A percentile compares a stretch with the other conserved stretches of the same genome.
Evolutionary conservation across 2,888 invertebrate genomes (phyloP).

Genomic region (Platycnemis pennipes): DNA sequence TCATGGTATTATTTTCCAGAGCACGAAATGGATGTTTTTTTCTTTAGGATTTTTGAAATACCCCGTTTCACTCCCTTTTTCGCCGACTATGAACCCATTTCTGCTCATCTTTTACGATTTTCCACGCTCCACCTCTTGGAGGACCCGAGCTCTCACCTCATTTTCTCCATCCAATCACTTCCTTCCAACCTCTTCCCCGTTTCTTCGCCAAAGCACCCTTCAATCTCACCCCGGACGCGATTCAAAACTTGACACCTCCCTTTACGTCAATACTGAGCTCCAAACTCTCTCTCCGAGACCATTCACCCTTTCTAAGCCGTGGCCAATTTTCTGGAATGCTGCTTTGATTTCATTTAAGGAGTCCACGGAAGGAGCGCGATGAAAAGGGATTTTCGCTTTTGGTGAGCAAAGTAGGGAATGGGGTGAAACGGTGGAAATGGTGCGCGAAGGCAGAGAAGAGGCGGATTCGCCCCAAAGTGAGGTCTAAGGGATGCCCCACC

Average conservation of each 20-base stretch:
- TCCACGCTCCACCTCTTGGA: neutral
- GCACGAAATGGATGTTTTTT: too few species aligned
- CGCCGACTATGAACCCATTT: neutral
- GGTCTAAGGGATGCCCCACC: too few species aligned
- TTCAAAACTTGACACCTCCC: too few species aligned
- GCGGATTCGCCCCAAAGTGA: neutral
- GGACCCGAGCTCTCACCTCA: neutral
- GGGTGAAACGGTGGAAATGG: too few species aligned
- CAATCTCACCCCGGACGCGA: neutral
- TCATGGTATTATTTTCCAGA: too few species aligned
- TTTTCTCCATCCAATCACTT: neutral
- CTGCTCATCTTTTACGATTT: neutral
- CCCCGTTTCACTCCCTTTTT: neutral
- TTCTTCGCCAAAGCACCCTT: neutral
- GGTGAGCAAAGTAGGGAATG: neutral
- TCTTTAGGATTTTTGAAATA: neutral
- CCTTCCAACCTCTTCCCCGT: neutral
- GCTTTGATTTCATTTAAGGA: neutral
- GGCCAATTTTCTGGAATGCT: neutral
- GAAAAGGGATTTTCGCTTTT: neutral
- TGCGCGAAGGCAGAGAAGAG: too few species aligned
- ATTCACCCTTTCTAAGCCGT: neutral
- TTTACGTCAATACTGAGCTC: too few species aligned
- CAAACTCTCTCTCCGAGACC: too few species aligned
- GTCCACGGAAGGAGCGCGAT: neutral